Conservation (phyloP, 2,888 invertebrate genomes). For the Trichogramma evanescens region DNA sequence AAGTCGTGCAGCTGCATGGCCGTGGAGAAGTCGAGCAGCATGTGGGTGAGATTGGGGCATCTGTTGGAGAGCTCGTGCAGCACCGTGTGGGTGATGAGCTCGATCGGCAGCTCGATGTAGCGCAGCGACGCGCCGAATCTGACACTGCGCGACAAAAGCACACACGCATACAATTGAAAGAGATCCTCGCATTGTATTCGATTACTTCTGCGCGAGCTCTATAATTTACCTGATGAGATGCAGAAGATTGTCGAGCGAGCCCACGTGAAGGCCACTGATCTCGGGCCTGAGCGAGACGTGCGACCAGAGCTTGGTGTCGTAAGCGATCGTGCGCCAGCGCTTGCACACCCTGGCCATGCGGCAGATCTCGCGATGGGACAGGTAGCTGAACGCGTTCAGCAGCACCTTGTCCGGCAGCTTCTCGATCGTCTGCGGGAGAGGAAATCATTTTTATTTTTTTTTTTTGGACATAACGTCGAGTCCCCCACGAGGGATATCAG, state of each 20-base stretch:
- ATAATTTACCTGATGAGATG: conserved; percentile 64
- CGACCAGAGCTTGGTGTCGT: conserved; percentile 92
- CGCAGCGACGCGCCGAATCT: conserved; percentile 82
- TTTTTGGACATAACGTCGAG: no score
- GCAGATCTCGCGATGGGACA: conserved; percentile 89
- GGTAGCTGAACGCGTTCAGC: conserved; percentile 86
- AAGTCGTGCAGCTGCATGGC: conserved; percentile 99
- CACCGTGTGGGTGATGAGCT: conserved; percentile 92
- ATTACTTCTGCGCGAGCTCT: neutral
- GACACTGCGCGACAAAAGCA: conserved; percentile 49
- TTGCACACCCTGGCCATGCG: conserved; percentile 90
- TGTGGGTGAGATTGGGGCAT: conserved; percentile 90
- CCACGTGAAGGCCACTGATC: conserved; percentile 88
- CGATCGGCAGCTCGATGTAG: conserved; percentile 90
- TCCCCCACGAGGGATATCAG: neutral
- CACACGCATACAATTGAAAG: neutral
- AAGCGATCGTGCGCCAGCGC: conserved; percentile 92
- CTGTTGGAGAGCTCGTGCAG: conserved; percentile 94
- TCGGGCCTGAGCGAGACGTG: conserved; percentile 94
- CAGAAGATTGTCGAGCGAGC: conserved; percentile 78
- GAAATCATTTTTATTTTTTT: neutral
- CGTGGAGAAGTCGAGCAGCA: conserved; percentile 96
- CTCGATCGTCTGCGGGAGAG: conserved; percentile 71
- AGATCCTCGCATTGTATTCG: neutral
- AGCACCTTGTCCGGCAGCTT: conserved; percentile 96